Conservation (phyloP, 2,888 invertebrate genomes). For the Ferdinandea cuprea region DNA sequence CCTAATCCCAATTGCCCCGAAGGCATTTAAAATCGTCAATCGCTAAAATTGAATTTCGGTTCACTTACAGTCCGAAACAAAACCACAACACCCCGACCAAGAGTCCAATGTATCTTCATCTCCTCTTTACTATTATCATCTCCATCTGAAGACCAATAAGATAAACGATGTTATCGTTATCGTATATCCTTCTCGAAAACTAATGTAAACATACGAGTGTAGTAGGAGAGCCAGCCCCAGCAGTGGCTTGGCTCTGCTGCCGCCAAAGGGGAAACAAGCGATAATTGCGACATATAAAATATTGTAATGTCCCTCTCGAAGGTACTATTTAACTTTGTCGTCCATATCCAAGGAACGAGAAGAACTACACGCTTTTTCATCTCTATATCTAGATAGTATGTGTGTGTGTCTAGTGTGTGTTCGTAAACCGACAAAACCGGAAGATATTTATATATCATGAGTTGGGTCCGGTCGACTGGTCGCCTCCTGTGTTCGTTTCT, state of each 20-base stretch:
- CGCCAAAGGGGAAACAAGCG: slow-evolving; percentile 51
- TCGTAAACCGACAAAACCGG: slow-evolving; percentile 52
- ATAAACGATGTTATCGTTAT: slow-evolving; percentile 59
- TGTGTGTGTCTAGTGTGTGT: background rate
- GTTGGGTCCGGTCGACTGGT: slow-evolving; percentile 42
- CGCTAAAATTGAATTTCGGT: slow-evolving; percentile 25
- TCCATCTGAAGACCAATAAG: slow-evolving; percentile 38
- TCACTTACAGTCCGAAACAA: slow-evolving; percentile 1
- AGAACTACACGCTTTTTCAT: slow-evolving; percentile 42
- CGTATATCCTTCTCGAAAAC: slow-evolving; percentile 30
- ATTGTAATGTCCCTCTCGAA: slow-evolving; percentile 67
- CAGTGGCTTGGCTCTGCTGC: no score
- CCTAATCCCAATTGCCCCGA: background rate
- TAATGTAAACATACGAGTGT: slow-evolving; percentile 31
- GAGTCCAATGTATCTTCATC: slow-evolving; percentile 11
- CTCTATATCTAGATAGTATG: background rate
- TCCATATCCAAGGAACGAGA: slow-evolving; percentile 18
- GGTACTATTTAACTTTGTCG: slow-evolving; percentile 60
- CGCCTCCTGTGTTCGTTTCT: slow-evolving; percentile 37
- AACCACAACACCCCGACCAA: background rate
- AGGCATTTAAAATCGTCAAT: background rate
- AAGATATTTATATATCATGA: slow-evolving; percentile 41
- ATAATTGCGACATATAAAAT: slow-evolving; percentile 70
- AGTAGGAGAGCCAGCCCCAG: background rate
- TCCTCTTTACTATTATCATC: slow-evolving; percentile 16